Evolutionary conservation across 2,113 vertebrate genomes (phyloP), one percentile per base, ranked within the genome.

Genomic region (Bubo scandiacus): DNA sequence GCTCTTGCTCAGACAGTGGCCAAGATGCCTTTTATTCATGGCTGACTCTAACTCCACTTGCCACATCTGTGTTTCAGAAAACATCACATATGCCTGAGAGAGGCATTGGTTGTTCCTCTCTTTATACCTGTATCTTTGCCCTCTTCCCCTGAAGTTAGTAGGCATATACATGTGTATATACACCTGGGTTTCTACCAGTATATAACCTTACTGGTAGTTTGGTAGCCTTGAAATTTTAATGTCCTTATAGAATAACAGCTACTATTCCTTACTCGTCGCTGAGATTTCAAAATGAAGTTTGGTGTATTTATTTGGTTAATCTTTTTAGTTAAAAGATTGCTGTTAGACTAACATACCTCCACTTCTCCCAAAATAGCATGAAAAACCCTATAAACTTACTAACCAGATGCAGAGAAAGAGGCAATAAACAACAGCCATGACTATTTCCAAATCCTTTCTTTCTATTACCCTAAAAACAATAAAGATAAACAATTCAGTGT

Each of bases 141-240:
- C 45, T 73, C 22, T 65, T 4, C 8, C 26, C 58, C 12, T 1
- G 0, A 49, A 80, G 22, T 45, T 51, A 2, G 0, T n/a, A 75
- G 55, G 7, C 15, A 9, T n/a, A 5, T 27, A 15, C 18, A 2
- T 10, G 4, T 70, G 11, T 21, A 40, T n/a, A 45, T 12, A 29
- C 29, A 38, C 29, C 19, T 36, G 30, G 5, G 29, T 34, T 85
- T 88, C 77, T 91, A 11, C 19, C 25, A 27, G 54, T 27, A 36
- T 16, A 40, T 58, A 59, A 65, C 21, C 11, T 71, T 51, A 32
- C 8, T 66, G 51, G 15, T 13, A 54, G 22, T 68, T 61, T 61
- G 14, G n/a, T 25, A 82, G 12, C 20, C 36, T 34, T 92, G n/a
- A 77, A 92, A 81, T 59, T 54, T 43, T 86, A 4, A 74, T 81